phyloP scores from a whole-genome alignment of 2,797 vertebrate genomes.

The Phoxinus dragarum region DNA sequence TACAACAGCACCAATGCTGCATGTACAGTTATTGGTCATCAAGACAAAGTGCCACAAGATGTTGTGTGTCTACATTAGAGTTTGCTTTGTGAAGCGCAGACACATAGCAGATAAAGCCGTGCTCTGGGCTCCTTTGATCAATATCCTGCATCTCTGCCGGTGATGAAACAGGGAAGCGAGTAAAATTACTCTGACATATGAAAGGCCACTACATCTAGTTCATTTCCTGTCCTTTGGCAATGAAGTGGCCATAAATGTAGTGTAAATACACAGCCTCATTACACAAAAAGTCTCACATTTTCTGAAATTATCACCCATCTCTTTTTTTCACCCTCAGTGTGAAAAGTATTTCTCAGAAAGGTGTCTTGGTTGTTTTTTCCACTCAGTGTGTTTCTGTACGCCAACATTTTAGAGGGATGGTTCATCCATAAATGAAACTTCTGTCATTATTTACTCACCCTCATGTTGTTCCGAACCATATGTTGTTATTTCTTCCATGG shows the following conservation, averaged over 20 bases:
- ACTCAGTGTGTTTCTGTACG: not conserved
- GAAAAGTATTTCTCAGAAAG: slow-evolving; percentile 13
- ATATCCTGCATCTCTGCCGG: slow-evolving; percentile 24
- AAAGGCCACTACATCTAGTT: slow-evolving; percentile 41
- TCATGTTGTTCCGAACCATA: not conserved
- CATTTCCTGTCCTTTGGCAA: slow-evolving; percentile 38
- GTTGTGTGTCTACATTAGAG: slow-evolving; percentile 13
- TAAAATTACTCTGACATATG: slow-evolving; percentile 44
- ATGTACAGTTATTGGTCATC: slow-evolving; percentile 16
- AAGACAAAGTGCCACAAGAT: slow-evolving; percentile 24
- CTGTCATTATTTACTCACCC: slow-evolving; percentile 7
- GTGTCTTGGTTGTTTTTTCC: slow-evolving; percentile 17
- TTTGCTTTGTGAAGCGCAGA: slow-evolving; percentile 8
- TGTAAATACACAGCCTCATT: slow-evolving; percentile 36
- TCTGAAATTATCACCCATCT: slow-evolving; percentile 29
- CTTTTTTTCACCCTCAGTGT: slow-evolving; percentile 11
- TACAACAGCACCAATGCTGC: not conserved
- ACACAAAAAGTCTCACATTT: slow-evolving; percentile 33
- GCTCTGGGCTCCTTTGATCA: slow-evolving; percentile 35
- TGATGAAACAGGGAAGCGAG: slow-evolving; percentile 33
- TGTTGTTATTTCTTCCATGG: not conserved
- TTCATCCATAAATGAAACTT: slow-evolving; percentile 21
- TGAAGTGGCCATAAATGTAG: slow-evolving; percentile 27
- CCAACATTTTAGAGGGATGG: not conserved
- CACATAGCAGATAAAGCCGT: slow-evolving; percentile 14